phyloP scores from a whole-genome alignment of 2,888 invertebrate genomes.

The Bombylius discolor region DNA sequence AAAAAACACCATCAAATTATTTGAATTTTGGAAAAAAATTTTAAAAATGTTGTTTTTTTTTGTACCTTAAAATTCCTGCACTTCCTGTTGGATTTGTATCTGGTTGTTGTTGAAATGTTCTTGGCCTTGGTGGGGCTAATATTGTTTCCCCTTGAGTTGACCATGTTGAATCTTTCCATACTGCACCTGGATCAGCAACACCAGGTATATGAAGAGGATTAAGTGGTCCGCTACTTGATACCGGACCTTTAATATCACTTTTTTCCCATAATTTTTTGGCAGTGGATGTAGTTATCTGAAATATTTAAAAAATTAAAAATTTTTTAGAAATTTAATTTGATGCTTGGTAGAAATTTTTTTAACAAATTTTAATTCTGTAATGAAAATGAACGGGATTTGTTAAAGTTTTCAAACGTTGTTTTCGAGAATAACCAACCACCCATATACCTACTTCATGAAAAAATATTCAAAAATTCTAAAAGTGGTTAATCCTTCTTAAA shows the following conservation, averaged over 20 bases:
- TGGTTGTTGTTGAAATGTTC: conserved; percentile 47
- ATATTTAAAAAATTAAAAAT: background rate
- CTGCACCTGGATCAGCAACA: conserved; percentile 47
- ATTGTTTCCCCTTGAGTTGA: conserved; percentile 76
- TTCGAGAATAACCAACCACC: too few relatives aligned
- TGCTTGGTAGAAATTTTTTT: too few relatives aligned
- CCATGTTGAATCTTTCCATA: conserved; percentile 90
- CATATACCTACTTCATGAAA: too few relatives aligned
- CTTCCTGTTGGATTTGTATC: conserved; percentile 41
- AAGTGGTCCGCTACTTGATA: conserved; percentile 41
- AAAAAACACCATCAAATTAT: conserved; percentile 20
- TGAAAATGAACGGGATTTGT: too few relatives aligned
- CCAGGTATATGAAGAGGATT: conserved; percentile 56
- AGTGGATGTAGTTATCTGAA: conserved; percentile 84
- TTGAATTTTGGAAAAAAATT: conserved; percentile 12
- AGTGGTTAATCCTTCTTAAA: too few relatives aligned
- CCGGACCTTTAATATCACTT: conserved; percentile 63
- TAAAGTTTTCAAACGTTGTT: too few relatives aligned
- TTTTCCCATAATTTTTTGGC: conserved; percentile 89
- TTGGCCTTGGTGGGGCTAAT: conserved; percentile 62
- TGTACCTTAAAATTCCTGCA: conserved; percentile 37
- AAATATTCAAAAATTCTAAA: too few relatives aligned
- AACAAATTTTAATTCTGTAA: too few relatives aligned
- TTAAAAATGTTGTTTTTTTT: too few relatives aligned
- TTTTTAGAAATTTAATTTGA: background rate